Evolutionary conservation across 2,888 invertebrate genomes (phyloP).

Genomic region (Diadromus collaris): DNA sequence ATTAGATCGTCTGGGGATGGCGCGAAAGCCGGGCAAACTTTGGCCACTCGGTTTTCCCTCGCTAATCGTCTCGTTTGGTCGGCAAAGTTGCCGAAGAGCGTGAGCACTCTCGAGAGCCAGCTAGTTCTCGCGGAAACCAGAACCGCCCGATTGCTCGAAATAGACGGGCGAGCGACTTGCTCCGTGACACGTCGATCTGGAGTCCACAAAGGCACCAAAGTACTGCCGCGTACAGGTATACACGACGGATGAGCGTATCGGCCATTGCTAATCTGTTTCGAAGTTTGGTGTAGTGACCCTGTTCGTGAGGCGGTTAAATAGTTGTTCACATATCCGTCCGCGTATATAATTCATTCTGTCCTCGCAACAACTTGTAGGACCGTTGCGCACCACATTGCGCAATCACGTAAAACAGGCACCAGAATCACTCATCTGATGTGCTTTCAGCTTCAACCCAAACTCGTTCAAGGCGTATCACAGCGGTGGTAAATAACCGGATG

Average conservation of each 20-base stretch:
- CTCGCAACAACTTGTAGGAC: conserved; percentile 2
- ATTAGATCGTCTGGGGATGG: conserved; percentile 43
- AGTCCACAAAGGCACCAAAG: conserved; percentile 8
- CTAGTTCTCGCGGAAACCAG: conserved; percentile 37
- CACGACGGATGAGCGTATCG: conserved; percentile 37
- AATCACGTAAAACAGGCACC: too few relatives aligned
- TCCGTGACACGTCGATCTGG: conserved; percentile 28
- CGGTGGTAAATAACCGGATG: not conserved
- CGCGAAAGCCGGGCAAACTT: conserved; percentile 54
- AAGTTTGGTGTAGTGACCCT: conserved; percentile 23
- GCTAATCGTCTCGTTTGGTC: conserved; percentile 58
- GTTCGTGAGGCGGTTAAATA: conserved; percentile 19
- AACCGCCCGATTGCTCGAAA: conserved; percentile 48
- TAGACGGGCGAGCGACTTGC: conserved; percentile 37
- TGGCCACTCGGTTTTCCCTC: conserved; percentile 53
- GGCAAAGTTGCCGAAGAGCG: conserved; percentile 48
- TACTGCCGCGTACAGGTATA: conserved; percentile 24
- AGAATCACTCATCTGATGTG: not conserved
- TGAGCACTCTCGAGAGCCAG: conserved; percentile 45
- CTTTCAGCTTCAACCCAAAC: not conserved
- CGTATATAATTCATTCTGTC: conserved; percentile 33
- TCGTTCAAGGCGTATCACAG: not conserved
- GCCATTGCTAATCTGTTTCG: conserved; percentile 46
- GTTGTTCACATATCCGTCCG: conserved; percentile 1
- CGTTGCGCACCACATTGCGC: not conserved